A percentile compares a stretch with the other conserved stretches of the same genome.
These are phyloP conservation scores for Eulithis testata DNA, from an alignment of 2,888 invertebrate genomes.

Conservation along the genomic window DNA sequence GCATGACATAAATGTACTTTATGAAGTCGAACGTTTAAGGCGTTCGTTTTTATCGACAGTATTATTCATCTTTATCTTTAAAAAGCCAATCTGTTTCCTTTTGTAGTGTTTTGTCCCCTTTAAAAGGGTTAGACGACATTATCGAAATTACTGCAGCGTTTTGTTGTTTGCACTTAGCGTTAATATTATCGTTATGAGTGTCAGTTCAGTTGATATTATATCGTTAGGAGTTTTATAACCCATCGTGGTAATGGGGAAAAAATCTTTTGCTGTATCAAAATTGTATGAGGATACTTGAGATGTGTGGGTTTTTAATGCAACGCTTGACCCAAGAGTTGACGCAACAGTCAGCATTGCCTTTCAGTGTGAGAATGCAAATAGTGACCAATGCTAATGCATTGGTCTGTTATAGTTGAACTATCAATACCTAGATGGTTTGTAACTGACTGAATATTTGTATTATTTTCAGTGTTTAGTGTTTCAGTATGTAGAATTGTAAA, in stretches of 20 bases:
- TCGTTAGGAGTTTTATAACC: conserved; percentile 12
- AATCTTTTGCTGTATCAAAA: neutral
- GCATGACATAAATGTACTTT: conserved; percentile 3
- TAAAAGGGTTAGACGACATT: conserved; percentile 27
- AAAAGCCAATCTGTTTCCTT: conserved; percentile 20
- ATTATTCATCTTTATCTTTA: conserved; percentile 19
- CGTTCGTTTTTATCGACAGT: conserved; percentile 20
- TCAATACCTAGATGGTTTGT: too few relatives aligned
- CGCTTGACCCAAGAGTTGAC: too few relatives aligned
- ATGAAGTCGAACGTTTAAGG: conserved; percentile 19
- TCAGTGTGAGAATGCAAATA: too few relatives aligned
- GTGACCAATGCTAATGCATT: too few relatives aligned
- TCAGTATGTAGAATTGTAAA: too few relatives aligned
- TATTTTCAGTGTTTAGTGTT: too few relatives aligned
- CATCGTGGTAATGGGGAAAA: conserved; percentile 2
- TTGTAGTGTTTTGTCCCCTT: conserved; percentile 23
- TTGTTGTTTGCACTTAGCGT: conserved; percentile 28
- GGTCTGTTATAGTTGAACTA: too few relatives aligned
- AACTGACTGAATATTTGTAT: too few relatives aligned
- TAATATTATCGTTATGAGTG: conserved; percentile 16
- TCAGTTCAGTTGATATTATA: conserved; percentile 16
- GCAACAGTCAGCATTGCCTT: too few relatives aligned
- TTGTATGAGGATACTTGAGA: neutral
- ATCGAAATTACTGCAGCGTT: conserved; percentile 31
- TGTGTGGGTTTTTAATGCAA: neutral